Evolutionary conservation across 2,888 invertebrate species (phyloP).

Genomic region (Temnothorax rugatulus): DNA sequence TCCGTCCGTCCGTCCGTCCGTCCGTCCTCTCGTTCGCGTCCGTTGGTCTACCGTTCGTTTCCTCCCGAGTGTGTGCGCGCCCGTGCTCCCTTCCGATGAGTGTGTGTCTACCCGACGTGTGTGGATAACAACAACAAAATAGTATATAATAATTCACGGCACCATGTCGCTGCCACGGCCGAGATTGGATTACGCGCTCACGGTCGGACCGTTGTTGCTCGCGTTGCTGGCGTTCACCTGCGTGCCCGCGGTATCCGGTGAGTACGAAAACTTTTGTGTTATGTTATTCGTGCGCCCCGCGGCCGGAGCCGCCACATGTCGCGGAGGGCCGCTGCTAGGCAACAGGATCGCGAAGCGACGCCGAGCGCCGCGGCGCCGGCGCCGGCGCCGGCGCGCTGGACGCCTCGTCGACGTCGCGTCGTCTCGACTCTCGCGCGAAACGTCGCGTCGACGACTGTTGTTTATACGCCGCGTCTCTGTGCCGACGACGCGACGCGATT

Average conservation of each 20-base stretch:
- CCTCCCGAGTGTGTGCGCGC: slow-evolving; percentile 81
- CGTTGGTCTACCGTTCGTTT: slow-evolving; percentile 8
- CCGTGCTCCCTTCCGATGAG: slow-evolving; percentile 82
- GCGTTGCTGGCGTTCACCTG: slow-evolving; percentile 69
- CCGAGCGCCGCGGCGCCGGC: slow-evolving; percentile 77
- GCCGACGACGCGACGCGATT: not conserved
- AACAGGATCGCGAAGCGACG: slow-evolving; percentile 82
- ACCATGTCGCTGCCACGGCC: slow-evolving; percentile 82
- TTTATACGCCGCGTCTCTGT: not conserved
- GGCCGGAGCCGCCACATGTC: not conserved
- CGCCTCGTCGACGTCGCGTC: not conserved
- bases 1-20: slow-evolving; percentile 63
- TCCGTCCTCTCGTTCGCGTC: slow-evolving; percentile 28
- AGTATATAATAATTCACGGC: slow-evolving; percentile 73
- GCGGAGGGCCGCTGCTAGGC: slow-evolving; percentile 79
- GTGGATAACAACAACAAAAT: slow-evolving; percentile 74
- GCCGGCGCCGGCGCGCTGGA: slow-evolving; percentile 79
- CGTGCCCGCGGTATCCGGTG: slow-evolving; percentile 74
- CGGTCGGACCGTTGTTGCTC: slow-evolving; percentile 67
- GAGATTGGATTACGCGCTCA: slow-evolving; percentile 84
- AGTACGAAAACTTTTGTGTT: slow-evolving; percentile 56
- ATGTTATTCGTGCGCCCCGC: not conserved
- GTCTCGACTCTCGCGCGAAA: not conserved
- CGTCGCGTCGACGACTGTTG: not conserved
- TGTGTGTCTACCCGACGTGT: slow-evolving; percentile 80